phyloP scores from a whole-genome alignment of 2,113 vertebrate species.

The Sphaerodactylus townsendi region DNA sequence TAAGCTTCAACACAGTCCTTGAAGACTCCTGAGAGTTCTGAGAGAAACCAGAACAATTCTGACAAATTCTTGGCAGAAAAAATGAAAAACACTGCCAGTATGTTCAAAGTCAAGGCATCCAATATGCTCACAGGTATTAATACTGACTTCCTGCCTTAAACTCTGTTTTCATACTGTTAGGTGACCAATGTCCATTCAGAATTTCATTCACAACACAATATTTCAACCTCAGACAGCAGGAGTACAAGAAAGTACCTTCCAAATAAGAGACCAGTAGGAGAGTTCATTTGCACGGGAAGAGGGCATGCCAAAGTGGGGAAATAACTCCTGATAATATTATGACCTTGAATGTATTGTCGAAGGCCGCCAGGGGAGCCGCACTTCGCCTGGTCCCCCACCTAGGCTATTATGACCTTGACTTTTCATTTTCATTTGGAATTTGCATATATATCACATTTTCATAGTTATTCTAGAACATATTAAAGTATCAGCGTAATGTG shows the following conservation, averaged over 20 bases:
- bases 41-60: constrained; percentile 48
- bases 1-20: constrained; percentile 22
- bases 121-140: constrained; percentile 40
- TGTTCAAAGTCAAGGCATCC: constrained; percentile 26
- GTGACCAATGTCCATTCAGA: not conserved
- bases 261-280: not conserved
- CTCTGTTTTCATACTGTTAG: constrained; percentile 20
- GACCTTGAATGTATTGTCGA: too few relatives aligned
- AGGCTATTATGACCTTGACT: too few relatives aligned
- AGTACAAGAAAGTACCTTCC: not conserved
- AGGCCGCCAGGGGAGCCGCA: too few relatives aligned
- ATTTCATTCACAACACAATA: not conserved
- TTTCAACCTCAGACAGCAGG: not conserved
- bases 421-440: too few relatives aligned
- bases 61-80: constrained; percentile 58
- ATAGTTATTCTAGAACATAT: too few relatives aligned
- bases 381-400: too few relatives aligned
- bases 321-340: not conserved
- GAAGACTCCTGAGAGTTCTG: constrained; percentile 34
- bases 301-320: not conserved
- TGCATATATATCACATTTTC: too few relatives aligned
- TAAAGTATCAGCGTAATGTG: too few relatives aligned
- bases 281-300: not conserved
- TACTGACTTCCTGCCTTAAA: constrained; percentile 31
- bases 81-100: constrained; percentile 32